These are phyloP conservation scores for Drosophila kohkoa DNA, from an alignment of 1,140 invertebrate genomes.

Conservation along the genomic window DNA sequence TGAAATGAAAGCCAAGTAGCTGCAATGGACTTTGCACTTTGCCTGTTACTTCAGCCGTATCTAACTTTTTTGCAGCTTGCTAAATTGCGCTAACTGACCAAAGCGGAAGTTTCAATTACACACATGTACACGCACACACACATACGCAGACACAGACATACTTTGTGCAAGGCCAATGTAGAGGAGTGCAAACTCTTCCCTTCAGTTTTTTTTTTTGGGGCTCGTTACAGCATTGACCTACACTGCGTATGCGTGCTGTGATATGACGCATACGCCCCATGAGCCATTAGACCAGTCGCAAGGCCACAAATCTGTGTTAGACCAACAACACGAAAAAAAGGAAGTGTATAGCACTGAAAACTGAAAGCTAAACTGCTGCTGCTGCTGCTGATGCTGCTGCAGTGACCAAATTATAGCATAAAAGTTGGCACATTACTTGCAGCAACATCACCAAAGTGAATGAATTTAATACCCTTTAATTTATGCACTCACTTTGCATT, in stretches of 20 bases:
- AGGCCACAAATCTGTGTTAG: slow-evolving; percentile 80
- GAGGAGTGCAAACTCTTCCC: background rate
- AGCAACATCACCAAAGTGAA: slow-evolving; percentile 34
- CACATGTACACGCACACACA: slow-evolving; percentile 47
- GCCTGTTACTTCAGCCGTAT: slow-evolving; percentile 79
- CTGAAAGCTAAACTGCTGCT: slow-evolving; percentile 4
- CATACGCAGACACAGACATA: slow-evolving; percentile 22
- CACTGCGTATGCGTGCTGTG: slow-evolving; percentile 72
- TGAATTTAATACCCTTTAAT: slow-evolving; percentile 68
- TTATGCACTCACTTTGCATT: slow-evolving; percentile 45
- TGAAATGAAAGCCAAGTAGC: slow-evolving; percentile 81
- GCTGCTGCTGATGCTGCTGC: slow-evolving; percentile 28
- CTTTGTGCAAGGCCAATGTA: slow-evolving; percentile 31
- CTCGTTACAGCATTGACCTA: slow-evolving; percentile 70
- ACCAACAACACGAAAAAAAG: slow-evolving; percentile 32
- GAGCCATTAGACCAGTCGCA: slow-evolving; percentile 48
- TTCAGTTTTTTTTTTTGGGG: slow-evolving; percentile 5
- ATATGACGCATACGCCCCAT: slow-evolving; percentile 74
- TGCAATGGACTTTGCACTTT: slow-evolving; percentile 81
- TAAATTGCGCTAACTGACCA: slow-evolving; percentile 83
- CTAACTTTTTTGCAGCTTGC: slow-evolving; percentile 81
- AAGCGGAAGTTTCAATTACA: slow-evolving; percentile 83
- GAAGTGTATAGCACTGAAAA: slow-evolving; percentile 11
- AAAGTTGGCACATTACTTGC: slow-evolving; percentile 78
- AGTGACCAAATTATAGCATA: slow-evolving; percentile 73